Evolutionary conservation across 2,113 vertebrate species (phyloP).

Genomic region (Danionella cerebrum): DNA sequence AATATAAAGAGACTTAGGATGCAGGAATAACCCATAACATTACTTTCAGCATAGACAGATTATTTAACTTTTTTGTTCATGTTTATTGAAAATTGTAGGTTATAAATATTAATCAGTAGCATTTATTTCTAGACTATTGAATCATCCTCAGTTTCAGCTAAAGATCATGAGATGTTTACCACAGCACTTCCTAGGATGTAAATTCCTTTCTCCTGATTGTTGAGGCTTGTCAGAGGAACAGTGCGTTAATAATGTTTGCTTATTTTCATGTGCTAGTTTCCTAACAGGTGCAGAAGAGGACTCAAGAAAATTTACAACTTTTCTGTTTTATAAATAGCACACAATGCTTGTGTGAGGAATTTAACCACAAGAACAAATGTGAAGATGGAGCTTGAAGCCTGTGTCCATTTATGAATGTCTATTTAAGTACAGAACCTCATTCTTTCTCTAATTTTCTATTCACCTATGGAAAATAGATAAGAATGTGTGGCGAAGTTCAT

Average conservation of each 20-base stretch:
- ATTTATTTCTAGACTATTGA: neutral
- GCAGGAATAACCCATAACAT: no score
- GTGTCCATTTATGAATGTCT: conserved; percentile 49
- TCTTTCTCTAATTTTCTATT: no score
- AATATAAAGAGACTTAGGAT: no score
- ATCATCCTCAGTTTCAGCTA: neutral
- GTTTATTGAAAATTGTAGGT: no score
- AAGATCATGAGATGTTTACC: conserved; percentile 9
- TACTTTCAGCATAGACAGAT: no score
- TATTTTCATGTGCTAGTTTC: conserved; percentile 56
- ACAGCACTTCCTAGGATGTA: conserved; percentile 7
- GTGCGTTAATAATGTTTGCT: conserved; percentile 49
- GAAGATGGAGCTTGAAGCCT: conserved; percentile 36
- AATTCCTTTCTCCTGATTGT: conserved; percentile 34
- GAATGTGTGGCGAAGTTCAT: neutral
- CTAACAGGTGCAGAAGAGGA: conserved; percentile 59
- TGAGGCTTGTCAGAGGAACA: conserved; percentile 46
- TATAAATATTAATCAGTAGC: neutral
- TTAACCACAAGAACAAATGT: conserved; percentile 56
- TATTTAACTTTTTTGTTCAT: no score
- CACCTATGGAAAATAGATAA: no score
- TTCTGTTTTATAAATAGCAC: conserved; percentile 40
- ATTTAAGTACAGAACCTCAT: no score
- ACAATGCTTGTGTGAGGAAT: conserved; percentile 25
- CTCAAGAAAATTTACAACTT: conserved; percentile 50